A percentile compares a stretch with the other conserved stretches of the same genome.
These are phyloP conservation scores for Heliconius sara DNA, from an alignment of 2,888 invertebrate species.

Conservation along the genomic window DNA sequence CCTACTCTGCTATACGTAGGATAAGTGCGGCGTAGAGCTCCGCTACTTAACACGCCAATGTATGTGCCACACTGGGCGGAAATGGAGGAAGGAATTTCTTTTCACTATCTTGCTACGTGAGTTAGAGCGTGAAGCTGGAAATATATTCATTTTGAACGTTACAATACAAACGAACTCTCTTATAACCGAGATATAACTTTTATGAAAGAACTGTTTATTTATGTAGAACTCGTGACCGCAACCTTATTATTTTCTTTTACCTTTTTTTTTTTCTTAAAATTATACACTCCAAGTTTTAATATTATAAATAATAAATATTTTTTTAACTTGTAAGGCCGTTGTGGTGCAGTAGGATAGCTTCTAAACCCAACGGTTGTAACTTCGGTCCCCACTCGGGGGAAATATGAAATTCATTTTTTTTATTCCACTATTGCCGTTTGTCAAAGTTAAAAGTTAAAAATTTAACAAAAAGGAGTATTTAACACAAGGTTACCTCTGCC, in stretches of 20 bases:
- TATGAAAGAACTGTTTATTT: conserved; percentile 19
- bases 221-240: conserved; percentile 6
- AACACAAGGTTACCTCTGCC: too few relatives aligned
- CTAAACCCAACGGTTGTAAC: too few relatives aligned
- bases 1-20: neutral
- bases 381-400: too few relatives aligned
- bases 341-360: too few relatives aligned
- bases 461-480: too few relatives aligned
- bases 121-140: neutral
- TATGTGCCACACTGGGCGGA: neutral
- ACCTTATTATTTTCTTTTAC: conserved; percentile 15
- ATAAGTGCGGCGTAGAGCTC: neutral
- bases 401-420: too few relatives aligned
- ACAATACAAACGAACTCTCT: neutral
- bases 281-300: neutral
- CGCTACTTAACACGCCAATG: neutral
- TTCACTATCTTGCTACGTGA: neutral
- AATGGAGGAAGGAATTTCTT: too few relatives aligned
- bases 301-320: neutral
- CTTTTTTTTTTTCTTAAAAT: neutral
- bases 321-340: too few relatives aligned
- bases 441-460: too few relatives aligned
- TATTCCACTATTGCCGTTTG: too few relatives aligned
- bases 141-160: neutral
- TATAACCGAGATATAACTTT: conserved; percentile 10